Conservation (phyloP, 2,113 vertebrate species). For the Stegostoma tigrinum region DNA sequence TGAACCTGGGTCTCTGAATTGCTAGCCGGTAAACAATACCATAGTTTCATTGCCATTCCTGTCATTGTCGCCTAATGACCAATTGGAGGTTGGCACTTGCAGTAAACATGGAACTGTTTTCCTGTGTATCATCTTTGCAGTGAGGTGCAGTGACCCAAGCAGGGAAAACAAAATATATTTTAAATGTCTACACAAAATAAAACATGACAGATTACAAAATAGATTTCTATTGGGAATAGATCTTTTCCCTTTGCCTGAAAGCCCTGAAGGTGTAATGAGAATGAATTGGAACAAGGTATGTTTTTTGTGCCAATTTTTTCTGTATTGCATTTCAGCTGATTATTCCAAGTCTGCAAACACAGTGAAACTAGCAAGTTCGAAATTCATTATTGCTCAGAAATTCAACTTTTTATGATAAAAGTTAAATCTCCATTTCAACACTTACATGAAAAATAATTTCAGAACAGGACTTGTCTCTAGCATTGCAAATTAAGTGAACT, state of each 20-base stretch:
- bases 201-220: neutral
- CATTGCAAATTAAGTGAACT: neutral
- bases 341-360: neutral
- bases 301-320: neutral
- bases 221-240: neutral
- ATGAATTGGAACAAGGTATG: neutral
- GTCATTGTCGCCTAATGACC: neutral
- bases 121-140: neutral
- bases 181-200: neutral
- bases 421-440: neutral
- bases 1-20: too few relatives aligned
- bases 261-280: constrained; percentile 7
- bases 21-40: too few relatives aligned
- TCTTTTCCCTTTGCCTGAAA: neutral
- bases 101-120: neutral
- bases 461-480: neutral
- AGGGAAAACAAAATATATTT: neutral
- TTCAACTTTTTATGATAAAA: constrained; percentile 12
- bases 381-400: neutral
- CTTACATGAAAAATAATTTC: neutral
- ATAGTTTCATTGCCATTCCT: too few relatives aligned
- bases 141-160: neutral
- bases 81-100: neutral
- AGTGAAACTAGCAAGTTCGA: neutral
- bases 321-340: neutral